Base-by-base conservation (phyloP, 2,797 vertebrate genomes). In the Pantherophis vulpinus region DNA sequence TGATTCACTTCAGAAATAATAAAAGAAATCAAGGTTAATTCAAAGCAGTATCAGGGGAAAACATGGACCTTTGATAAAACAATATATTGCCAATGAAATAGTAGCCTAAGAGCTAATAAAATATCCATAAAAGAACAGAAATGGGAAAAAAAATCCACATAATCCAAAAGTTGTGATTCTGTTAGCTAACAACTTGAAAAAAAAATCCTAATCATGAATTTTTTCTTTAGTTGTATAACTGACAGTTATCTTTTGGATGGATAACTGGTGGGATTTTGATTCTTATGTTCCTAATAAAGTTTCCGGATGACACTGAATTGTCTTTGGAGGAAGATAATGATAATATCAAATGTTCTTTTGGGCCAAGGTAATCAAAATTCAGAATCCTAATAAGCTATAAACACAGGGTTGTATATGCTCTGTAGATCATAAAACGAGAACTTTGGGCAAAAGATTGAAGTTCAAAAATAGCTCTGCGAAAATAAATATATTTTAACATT, bases 261-360 rank as follows among this genome's bases (percentile, higher is more conserved):
- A 42, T 42, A 42, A 42, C 42, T 42, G 96, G 95, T 94, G 93
- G 90, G 61, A 60, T 90, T 92, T 55, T 94, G 92, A 94, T 94
- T 91, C 94, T 95, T 95, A 61, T 6, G 58, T 93, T 66, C n/a
- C 58, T 91, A 95, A 88, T 96, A 96, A 96, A 91, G 59, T 90
- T 92, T 94, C 86, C 93, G 96, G 94, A 93, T 94, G 95, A 91
- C 95, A 91, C 91, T 96, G 95, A 94, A 79, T 95, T 95, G 92
- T 91, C 86, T 93, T 90, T 93, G 95, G 97, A 90, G 94, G 79
- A 94, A 95, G 94, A 93, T 93, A 96, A 94, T 95, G 95, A 96
- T 96, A 96, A 96, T 93, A 96, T 95, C 95, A 95, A 96, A 95
- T 96, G 95, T 93, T 92, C 92, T 96, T 96, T 96, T 96, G 90